Conservation (phyloP, 1,140 invertebrate species). For the Drosophila bocqueti region DNA sequence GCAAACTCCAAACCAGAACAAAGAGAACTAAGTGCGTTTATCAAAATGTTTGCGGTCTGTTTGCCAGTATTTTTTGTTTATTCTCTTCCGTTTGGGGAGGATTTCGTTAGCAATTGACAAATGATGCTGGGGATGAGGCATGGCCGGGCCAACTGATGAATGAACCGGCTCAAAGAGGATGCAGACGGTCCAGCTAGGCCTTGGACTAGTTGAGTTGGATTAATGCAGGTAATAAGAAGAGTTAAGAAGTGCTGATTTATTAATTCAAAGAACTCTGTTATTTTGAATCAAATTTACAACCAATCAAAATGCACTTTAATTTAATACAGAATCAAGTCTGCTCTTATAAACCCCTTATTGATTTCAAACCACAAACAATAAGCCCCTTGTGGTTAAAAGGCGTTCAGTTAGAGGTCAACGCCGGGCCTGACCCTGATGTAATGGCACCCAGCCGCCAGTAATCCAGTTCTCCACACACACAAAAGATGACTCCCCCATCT, state of each 20-base stretch:
- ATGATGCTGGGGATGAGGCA: constrained; percentile 21
- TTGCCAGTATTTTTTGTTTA: constrained; percentile 38
- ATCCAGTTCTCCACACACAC: constrained; percentile 38
- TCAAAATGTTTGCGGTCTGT: constrained; percentile 70
- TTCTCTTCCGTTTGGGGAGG: constrained; percentile 2
- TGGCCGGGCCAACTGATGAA: constrained; percentile 17
- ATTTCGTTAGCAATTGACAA: constrained; percentile 40
- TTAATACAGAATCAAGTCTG: constrained; percentile 5
- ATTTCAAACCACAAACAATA: constrained; percentile 22
- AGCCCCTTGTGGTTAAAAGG: constrained; percentile 33
- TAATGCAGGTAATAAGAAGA: neutral
- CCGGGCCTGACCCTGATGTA: constrained; percentile 32
- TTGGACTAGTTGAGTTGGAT: constrained; percentile 31
- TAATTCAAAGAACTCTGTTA: neutral
- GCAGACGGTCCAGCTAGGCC: neutral
- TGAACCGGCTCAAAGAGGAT: constrained; percentile 30
- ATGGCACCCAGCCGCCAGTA: constrained; percentile 18
- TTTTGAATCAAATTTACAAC: neutral
- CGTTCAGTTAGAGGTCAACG: constrained; percentile 38
- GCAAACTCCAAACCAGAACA: constrained; percentile 44
- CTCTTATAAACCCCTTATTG: constrained; percentile 2
- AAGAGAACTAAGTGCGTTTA: constrained; percentile 59
- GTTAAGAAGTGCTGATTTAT: neutral
- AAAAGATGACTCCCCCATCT: neutral
- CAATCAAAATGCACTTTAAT: neutral